Percentiles rank a stretch among this genome's conserved stretches.
These are phyloP conservation scores for Lypha dubia DNA, from an alignment of 2,888 invertebrate genomes.

Conservation along the genomic window DNA sequence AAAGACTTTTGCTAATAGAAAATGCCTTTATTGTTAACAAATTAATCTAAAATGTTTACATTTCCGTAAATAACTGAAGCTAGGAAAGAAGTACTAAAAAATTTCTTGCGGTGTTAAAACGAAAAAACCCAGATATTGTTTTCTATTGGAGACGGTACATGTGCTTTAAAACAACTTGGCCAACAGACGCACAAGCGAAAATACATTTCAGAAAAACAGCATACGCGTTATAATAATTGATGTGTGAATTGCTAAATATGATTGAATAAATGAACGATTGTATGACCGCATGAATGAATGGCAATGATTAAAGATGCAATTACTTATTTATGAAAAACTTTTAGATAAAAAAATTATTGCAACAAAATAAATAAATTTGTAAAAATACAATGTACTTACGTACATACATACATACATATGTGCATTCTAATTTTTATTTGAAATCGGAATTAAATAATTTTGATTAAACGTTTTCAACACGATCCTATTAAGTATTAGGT, in stretches of 20 bases:
- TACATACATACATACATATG: conserved; percentile 16
- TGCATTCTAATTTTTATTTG: conserved; percentile 39
- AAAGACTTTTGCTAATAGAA: no score
- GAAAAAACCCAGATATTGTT: background rate
- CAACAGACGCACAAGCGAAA: conserved; percentile 5
- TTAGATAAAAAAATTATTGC: conserved; percentile 21
- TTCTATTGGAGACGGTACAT: conserved; percentile 29
- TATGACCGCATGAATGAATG: conserved; percentile 38
- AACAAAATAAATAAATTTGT: conserved; percentile 29
- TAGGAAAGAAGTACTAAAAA: no score
- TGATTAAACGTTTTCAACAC: conserved; percentile 19
- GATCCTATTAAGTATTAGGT: conserved; percentile 6
- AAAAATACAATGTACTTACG: background rate
- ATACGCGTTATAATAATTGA: conserved; percentile 27
- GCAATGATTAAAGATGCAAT: conserved; percentile 65
- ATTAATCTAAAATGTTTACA: no score
- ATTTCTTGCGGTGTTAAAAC: conserved; percentile 21
- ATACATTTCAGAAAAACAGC: conserved; percentile 5
- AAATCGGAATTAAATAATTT: conserved; percentile 51
- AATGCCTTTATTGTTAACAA: no score
- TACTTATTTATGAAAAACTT: conserved; percentile 50
- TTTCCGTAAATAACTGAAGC: no score
- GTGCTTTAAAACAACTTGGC: conserved; percentile 8
- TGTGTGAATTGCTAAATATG: conserved; percentile 46
- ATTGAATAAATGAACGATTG: conserved; percentile 38